Percentiles rank a stretch among this genome's conserved stretches.
Evolutionary conservation across 1,140 invertebrate species (phyloP).

Genomic region (Hesperophylax magnus): DNA sequence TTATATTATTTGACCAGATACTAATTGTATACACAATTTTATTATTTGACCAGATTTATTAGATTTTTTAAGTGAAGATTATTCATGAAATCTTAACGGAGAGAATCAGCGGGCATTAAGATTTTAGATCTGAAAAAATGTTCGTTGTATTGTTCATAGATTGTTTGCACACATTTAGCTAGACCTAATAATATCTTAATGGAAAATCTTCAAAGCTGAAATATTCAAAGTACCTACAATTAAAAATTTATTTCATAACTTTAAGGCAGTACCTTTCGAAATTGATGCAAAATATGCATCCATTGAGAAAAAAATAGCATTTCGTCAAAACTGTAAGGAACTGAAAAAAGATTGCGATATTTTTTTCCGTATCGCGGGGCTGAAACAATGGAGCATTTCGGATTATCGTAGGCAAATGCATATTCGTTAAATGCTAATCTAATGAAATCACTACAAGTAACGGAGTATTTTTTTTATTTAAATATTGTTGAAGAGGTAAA

Average conservation of each 20-base stretch:
- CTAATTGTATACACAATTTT: too few species aligned
- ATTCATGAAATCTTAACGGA: too few species aligned
- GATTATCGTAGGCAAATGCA: not conserved
- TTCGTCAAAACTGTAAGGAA: conserved; percentile 38
- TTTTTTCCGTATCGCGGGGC: conserved; percentile 2
- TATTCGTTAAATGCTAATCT: too few species aligned
- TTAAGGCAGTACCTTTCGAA: conserved; percentile 9
- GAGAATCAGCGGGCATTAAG: too few species aligned
- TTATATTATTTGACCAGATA: too few species aligned
- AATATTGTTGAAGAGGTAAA: too few species aligned
- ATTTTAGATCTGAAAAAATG: not conserved
- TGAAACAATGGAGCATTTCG: conserved; percentile 31
- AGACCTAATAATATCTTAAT: not conserved
- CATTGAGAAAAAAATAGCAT: conserved; percentile 42
- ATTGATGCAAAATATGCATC: conserved; percentile 47
- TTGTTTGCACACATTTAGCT: not conserved
- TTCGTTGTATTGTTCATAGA: not conserved
- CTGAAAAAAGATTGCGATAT: conserved; percentile 35
- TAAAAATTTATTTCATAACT: conserved; percentile 20
- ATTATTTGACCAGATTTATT: too few species aligned
- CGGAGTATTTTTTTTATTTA: too few species aligned
- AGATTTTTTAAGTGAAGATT: too few species aligned
- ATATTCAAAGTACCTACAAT: conserved; percentile 18
- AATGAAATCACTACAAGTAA: too few species aligned
- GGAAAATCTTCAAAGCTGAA: not conserved